Evolutionary conservation across 1,140 invertebrate species (phyloP).

Genomic region (Cryptotermes secundus): DNA sequence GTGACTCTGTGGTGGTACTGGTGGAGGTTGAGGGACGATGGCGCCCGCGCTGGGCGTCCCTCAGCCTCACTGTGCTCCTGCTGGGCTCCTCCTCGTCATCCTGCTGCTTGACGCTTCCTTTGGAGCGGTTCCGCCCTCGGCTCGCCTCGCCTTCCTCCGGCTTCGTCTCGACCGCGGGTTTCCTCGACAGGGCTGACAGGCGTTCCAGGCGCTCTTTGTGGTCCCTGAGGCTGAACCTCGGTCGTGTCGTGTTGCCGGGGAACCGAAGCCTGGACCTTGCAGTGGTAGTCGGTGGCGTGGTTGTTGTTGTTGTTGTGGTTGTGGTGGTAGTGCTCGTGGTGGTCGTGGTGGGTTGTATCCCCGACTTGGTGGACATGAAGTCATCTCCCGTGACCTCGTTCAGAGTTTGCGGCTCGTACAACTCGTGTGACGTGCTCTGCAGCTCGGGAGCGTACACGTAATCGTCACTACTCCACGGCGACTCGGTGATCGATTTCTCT

Average conservation of each 20-base stretch:
- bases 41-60: not conserved
- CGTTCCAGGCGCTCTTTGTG: constrained; percentile 31
- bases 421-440: not conserved
- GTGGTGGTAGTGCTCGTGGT: constrained; percentile 10
- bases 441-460: not conserved
- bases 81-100: not conserved
- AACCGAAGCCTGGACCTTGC: not conserved
- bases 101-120: not conserved
- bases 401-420: not conserved
- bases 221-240: constrained; percentile 33
- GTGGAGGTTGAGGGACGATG: not conserved
- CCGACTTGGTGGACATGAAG: constrained; percentile 22
- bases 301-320: constrained; percentile 27
- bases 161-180: not conserved
- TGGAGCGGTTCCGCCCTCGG: not conserved
- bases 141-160: not conserved
- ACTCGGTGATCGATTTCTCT: not conserved
- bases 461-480: not conserved
- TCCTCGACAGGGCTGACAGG: not conserved
- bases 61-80: not conserved
- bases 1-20: not conserved
- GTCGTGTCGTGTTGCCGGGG: constrained; percentile 21
- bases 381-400: not conserved
- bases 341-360: not conserved
- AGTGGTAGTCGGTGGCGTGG: constrained; percentile 6